Conservation (phyloP, 2,888 invertebrate genomes). For the Drosophila longiperda region DNA sequence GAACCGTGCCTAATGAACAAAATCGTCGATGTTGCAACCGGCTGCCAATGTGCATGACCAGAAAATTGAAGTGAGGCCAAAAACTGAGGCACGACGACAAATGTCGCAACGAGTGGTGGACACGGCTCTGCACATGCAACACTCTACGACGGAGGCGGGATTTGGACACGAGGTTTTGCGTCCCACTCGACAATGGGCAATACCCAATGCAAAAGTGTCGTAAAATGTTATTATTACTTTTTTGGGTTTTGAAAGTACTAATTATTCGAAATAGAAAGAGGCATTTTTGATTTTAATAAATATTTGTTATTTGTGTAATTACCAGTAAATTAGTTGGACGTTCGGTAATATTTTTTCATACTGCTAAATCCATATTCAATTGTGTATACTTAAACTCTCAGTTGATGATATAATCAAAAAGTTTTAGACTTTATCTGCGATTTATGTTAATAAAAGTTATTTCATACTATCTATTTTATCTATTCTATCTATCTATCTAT, state of each 20-base stretch:
- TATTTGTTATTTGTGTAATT: no score
- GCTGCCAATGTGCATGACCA: conserved; percentile 79
- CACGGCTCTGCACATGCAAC: conserved; percentile 10
- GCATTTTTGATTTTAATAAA: background rate
- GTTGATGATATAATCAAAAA: no score
- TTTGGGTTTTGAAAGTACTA: background rate
- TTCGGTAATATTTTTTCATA: no score
- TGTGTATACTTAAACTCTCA: no score
- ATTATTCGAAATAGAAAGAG: background rate
- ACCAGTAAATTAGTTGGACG: no score
- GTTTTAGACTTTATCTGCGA: no score
- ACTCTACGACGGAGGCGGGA: background rate
- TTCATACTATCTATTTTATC: no score
- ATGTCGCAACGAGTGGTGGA: conserved; percentile 55
- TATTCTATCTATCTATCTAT: no score
- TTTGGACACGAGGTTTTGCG: conserved; percentile 53
- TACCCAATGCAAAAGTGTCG: conserved; percentile 19
- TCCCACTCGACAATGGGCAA: conserved; percentile 57
- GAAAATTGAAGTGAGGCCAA: conserved; percentile 76
- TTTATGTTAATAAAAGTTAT: no score
- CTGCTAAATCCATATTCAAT: no score
- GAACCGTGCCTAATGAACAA: conserved; percentile 74
- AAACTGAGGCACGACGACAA: conserved; percentile 72
- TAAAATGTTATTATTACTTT: conserved; percentile 36
- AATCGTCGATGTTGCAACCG: conserved; percentile 67